These are phyloP conservation scores for Gobionotothen gibberifrons DNA, from an alignment of 2,797 vertebrate genomes.

Conservation along the genomic window DNA sequence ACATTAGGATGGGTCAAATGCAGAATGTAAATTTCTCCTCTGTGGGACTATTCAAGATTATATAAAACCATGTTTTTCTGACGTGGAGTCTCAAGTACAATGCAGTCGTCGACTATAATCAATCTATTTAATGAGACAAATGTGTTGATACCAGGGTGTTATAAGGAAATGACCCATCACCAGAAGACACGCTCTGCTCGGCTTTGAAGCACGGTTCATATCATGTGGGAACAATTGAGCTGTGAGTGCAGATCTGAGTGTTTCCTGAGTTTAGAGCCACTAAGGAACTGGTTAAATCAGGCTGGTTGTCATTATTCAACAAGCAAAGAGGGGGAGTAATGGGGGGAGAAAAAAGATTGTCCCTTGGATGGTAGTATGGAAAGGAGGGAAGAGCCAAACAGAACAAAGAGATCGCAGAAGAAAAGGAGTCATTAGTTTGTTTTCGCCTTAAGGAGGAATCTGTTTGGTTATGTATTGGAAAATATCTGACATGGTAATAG, in stretches of 20 bases:
- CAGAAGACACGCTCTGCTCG: conserved; percentile 5
- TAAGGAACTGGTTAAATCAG: conserved; percentile 25
- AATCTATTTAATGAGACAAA: conserved; percentile 33
- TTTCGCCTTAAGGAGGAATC: conserved; percentile 7
- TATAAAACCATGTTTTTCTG: conserved; percentile 20
- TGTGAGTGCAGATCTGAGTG: conserved; percentile 42
- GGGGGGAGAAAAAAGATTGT: not conserved
- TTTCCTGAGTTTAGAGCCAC: conserved; percentile 57
- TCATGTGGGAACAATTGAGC: conserved; percentile 62
- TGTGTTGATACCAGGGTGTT: conserved; percentile 32
- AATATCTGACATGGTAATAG: conserved; percentile 27
- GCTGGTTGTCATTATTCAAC: conserved; percentile 67
- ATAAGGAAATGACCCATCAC: conserved; percentile 27
- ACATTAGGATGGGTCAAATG: too few relatives aligned
- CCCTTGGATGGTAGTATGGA: conserved; percentile 1
- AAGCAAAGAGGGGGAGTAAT: not conserved
- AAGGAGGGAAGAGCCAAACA: conserved; percentile 12
- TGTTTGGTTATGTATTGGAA: conserved; percentile 33
- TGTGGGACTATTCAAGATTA: too few relatives aligned
- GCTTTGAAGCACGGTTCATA: conserved; percentile 39
- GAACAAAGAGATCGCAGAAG: conserved; percentile 3
- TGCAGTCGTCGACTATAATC: conserved; percentile 25
- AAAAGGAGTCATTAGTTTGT: conserved; percentile 19
- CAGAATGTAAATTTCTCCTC: too few relatives aligned
- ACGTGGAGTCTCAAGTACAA: conserved; percentile 10